A percentile compares a stretch with the other conserved stretches of the same genome.
These are phyloP conservation scores for Globia sparganii DNA, from an alignment of 2,888 invertebrate genomes.

Conservation along the genomic window DNA sequence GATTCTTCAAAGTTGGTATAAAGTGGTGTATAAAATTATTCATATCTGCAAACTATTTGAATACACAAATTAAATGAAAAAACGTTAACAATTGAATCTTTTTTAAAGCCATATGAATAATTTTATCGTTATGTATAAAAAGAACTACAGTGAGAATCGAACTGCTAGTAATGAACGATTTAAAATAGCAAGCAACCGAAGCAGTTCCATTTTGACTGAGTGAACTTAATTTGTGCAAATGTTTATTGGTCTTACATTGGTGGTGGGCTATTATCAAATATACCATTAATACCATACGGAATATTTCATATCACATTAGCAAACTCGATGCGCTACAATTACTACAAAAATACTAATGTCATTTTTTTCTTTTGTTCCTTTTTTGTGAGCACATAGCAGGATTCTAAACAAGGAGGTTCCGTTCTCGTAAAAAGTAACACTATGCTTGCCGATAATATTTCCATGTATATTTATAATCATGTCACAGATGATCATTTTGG, in stretches of 20 bases:
- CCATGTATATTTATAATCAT: conserved; percentile 82
- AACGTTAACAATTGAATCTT: not conserved
- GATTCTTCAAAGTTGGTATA: conserved; percentile 68
- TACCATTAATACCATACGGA: conserved; percentile 70
- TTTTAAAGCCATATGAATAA: conserved; percentile 56
- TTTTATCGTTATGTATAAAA: conserved; percentile 52
- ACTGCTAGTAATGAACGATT: conserved; percentile 27
- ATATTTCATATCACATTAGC: conserved; percentile 70
- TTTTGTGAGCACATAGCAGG: conserved; percentile 90
- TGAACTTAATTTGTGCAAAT: conserved; percentile 63
- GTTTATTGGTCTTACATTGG: conserved; percentile 68
- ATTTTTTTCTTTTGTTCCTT: conserved; percentile 87
- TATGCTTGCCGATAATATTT: conserved; percentile 88
- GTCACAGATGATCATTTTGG: conserved; percentile 79
- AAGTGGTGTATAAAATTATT: conserved; percentile 70
- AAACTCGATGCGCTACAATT: conserved; percentile 74
- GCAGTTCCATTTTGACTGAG: conserved; percentile 62
- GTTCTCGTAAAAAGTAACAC: conserved; percentile 87
- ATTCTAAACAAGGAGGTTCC: conserved; percentile 89
- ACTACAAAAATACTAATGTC: conserved; percentile 86
- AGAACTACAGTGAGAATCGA: conserved; percentile 52
- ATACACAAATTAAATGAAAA: not conserved
- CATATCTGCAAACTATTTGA: conserved; percentile 54
- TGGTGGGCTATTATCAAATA: conserved; percentile 75
- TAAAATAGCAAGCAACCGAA: not conserved